Conservation (phyloP, 2,888 invertebrate genomes). For the Ormia ochracea region DNA sequence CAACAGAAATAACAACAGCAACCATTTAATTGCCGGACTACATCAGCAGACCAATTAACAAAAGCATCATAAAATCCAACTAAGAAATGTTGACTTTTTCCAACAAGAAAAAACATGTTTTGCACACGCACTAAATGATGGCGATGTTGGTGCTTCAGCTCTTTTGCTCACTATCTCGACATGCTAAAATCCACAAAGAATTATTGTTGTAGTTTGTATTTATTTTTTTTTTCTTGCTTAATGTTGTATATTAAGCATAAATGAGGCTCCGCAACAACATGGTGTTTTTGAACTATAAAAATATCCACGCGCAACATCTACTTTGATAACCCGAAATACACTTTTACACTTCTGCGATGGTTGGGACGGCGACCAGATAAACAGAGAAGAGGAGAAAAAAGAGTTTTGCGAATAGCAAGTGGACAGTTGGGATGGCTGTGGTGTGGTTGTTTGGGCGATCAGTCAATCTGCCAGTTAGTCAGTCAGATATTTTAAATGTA, state of each 20-base stretch:
- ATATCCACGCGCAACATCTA: constrained; percentile 56
- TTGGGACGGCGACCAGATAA: not conserved
- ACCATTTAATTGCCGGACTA: not conserved
- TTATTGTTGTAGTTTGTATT: constrained; percentile 35
- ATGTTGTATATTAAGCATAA: constrained; percentile 39
- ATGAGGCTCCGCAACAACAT: constrained; percentile 42
- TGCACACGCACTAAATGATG: constrained; percentile 52
- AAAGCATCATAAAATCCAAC: constrained; percentile 43
- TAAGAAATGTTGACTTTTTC: not conserved
- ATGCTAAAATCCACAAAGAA: constrained; percentile 58
- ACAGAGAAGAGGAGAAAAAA: not conserved
- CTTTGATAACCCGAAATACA: constrained; percentile 55
- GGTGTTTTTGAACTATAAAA: constrained; percentile 47
- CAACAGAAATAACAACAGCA: not conserved
- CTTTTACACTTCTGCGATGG: constrained; percentile 51
- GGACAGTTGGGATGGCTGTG: constrained; percentile 13
- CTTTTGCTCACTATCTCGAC: constrained; percentile 16
- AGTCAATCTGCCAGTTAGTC: constrained; percentile 11
- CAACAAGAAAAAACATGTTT: constrained; percentile 33
- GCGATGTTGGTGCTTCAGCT: constrained; percentile 12
- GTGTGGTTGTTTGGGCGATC: not conserved
- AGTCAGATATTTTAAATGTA: constrained; percentile 8
- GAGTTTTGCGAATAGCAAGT: constrained; percentile 34
- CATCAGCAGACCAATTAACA: constrained; percentile 48
- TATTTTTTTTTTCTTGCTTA: not conserved